Evolutionary conservation across 2,113 vertebrate genomes (phyloP), one percentile per base, ranked within the genome.

Genomic region (Anoplopoma fimbria): DNA sequence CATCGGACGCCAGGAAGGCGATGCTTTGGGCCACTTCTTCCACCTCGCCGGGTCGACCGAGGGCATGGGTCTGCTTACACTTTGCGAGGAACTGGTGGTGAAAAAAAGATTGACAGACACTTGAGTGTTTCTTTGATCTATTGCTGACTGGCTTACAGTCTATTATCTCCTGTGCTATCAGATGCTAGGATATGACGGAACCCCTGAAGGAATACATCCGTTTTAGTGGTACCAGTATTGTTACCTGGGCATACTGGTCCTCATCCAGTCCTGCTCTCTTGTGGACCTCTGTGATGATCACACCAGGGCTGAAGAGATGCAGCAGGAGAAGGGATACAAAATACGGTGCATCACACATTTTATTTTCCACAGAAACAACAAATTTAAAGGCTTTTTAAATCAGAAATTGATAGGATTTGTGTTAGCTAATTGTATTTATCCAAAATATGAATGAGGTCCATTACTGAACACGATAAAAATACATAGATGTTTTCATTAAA

Each of bases 1-100:
- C 95, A 9, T 96, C 96, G 0, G 96, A 96, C 0, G 95, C 95
- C 79, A 96, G 93, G 89, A 96, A 96, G 23, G 96, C 95, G 33
- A 96, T 96, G 74, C 93, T 87, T 9, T 95, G 94, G 63, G 96
- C 95, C 68, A 96, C 96, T 90, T 96, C 96, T 3, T 96, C 95
- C 69, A 95, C 95, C 58, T 95, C 90, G 1, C 96, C 96, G 0
- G 95, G 95, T 49, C 96, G 92, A 1, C 96, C 96, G 0, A 96
- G 92, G 19, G 96, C 95, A 27, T 96, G 96, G 1, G 95, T 96
- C 77, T 94, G 84, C 69, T 95, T 93, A 53, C 92, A 94, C 69
- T 89, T 95, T 3, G 86, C 93, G 9, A 96, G 90, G 70, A 93
- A 94, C 93, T 94, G 84, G 33, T 8, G 49, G 36, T 10, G 61